Evolutionary conservation across 2,888 invertebrate genomes (phyloP).

Genomic region (Trachelus troglodyta): DNA sequence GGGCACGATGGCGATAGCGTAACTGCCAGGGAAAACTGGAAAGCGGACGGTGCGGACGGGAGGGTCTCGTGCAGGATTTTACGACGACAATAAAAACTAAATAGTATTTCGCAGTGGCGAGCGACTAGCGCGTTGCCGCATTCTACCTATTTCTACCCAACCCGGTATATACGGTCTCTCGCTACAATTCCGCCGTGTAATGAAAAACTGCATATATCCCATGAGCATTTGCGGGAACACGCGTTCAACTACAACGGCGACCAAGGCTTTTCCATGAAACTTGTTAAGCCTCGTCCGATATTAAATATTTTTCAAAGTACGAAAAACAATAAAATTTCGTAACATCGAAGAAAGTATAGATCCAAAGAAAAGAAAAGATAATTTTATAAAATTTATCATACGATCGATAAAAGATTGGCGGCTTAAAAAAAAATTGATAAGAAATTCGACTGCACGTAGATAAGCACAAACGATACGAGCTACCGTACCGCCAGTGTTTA

Average conservation of each 20-base stretch:
- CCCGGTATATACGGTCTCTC: neutral
- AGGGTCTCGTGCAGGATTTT: conserved; percentile 35
- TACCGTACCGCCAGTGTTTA: neutral
- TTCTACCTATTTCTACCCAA: conserved; percentile 11
- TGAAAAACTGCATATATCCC: conserved; percentile 29
- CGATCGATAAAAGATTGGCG: neutral
- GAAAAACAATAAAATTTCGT: neutral
- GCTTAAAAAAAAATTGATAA: neutral
- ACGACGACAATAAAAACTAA: conserved; percentile 52
- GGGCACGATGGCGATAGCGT: neutral
- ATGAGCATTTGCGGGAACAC: conserved; percentile 16
- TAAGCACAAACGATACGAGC: neutral
- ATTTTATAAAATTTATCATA: conserved; percentile 6
- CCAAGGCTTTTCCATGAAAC: conserved; percentile 12
- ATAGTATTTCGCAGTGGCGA: conserved; percentile 39
- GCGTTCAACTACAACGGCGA: neutral
- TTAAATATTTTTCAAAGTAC: neutral
- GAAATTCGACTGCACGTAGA: neutral
- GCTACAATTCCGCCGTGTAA: conserved; percentile 35
- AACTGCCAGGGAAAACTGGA: conserved; percentile 8
- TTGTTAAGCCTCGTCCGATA: conserved; percentile 21
- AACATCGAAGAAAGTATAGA: neutral
- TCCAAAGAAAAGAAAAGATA: neutral
- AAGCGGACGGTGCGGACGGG: conserved; percentile 1
- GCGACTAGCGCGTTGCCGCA: conserved; percentile 28